phyloP scores from a whole-genome alignment of 2,888 invertebrate species.

The Cryptus viduatorius region DNA sequence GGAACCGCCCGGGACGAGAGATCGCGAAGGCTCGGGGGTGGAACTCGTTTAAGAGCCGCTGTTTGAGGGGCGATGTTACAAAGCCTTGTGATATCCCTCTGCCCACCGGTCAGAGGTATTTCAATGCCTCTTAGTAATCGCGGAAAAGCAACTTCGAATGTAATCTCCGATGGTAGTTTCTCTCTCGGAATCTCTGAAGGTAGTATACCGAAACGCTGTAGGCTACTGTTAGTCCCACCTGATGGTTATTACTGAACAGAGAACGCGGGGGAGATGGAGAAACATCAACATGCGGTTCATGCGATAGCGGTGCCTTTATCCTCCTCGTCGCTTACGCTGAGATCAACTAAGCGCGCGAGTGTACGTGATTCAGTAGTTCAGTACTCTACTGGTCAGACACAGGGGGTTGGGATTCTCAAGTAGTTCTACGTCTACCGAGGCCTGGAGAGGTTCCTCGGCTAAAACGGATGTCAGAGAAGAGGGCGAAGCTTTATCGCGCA shows the following conservation, averaged over 20 bases:
- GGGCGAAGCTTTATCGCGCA: no score
- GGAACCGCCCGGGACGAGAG: constrained; percentile 14
- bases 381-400: constrained; percentile 24
- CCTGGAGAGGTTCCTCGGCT: neutral
- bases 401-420: neutral
- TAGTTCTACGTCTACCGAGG: neutral
- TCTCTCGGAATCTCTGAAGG: neutral
- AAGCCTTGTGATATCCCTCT: constrained; percentile 29
- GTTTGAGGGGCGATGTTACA: constrained; percentile 26
- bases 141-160: constrained; percentile 42
- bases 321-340: neutral
- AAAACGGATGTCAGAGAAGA: neutral
- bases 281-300: neutral
- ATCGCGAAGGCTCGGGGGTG: constrained; percentile 9
- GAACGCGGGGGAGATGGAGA: neutral
- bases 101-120: constrained; percentile 42
- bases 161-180: constrained; percentile 47
- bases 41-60: constrained; percentile 34
- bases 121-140: constrained; percentile 39
- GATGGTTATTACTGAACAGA: neutral
- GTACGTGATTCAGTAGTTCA: constrained; percentile 5
- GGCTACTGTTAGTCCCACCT: neutral
- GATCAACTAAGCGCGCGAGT: neutral
- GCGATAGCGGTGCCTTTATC: constrained; percentile 2
- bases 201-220: neutral